phyloP scores from a whole-genome alignment of 2,797 vertebrate species.

The Leuciscus waleckii region DNA sequence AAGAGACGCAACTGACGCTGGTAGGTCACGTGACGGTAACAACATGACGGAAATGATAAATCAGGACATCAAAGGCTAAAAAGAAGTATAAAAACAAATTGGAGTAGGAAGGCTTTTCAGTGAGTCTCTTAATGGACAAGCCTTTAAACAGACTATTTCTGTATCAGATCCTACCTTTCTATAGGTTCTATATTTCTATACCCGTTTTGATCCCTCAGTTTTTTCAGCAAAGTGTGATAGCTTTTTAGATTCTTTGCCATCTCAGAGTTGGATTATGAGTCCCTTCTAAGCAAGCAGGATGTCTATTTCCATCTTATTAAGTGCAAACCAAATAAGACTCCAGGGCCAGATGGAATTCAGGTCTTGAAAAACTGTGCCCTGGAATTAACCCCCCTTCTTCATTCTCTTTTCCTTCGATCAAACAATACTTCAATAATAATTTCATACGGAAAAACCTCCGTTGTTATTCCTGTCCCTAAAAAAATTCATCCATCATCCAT shows the following conservation, averaged over 20 bases:
- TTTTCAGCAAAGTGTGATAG: background rate
- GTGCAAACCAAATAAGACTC: background rate
- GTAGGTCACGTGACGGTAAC: too few relatives aligned
- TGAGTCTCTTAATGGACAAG: background rate
- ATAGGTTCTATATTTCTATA: too few relatives aligned
- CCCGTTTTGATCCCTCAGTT: background rate
- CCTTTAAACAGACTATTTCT: background rate
- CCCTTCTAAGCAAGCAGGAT: background rate
- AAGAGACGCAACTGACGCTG: too few relatives aligned
- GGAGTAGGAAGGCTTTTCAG: too few relatives aligned
- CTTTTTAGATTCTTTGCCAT: background rate
- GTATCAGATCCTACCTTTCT: background rate
- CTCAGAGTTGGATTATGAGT: background rate
- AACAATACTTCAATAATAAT: background rate
- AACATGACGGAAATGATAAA: too few relatives aligned
- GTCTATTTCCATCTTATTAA: background rate
- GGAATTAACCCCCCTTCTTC: background rate
- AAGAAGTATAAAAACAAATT: too few relatives aligned
- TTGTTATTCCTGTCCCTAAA: background rate
- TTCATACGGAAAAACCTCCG: background rate
- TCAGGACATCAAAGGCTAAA: too few relatives aligned
- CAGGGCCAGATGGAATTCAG: background rate
- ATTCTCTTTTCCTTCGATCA: background rate
- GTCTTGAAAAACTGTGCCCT: background rate
- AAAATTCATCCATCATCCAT: background rate